phyloP scores from a whole-genome alignment of 2,888 invertebrate species.

The Chesias legatella region DNA sequence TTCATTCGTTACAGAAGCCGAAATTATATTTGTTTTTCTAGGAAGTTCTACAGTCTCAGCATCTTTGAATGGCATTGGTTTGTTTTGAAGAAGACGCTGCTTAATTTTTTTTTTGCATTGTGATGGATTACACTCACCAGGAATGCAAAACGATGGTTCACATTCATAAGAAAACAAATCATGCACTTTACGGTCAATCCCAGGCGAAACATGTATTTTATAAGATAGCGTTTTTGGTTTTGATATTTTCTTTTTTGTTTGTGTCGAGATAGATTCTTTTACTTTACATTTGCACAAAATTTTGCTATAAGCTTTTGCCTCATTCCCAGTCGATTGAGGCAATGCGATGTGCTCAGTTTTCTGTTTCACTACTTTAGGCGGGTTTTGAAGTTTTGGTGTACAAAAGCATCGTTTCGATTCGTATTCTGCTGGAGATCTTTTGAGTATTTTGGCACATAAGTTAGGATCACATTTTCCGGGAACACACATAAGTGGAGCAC shows the following conservation, averaged over 20 bases:
- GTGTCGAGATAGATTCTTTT: constrained; percentile 3
- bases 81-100: constrained; percentile 1
- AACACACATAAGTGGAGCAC: constrained; percentile 15
- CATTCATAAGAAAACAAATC: constrained; percentile 22
- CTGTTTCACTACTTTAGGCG: background rate
- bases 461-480: constrained; percentile 5
- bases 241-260: constrained; percentile 5
- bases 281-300: constrained; percentile 8
- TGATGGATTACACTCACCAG: constrained; percentile 33
- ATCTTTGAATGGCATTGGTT: constrained; percentile 2
- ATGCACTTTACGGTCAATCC: constrained; percentile 1
- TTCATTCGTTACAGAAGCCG: no score
- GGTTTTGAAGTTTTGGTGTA: constrained; percentile 9
- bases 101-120: constrained; percentile 29
- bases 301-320: background rate
- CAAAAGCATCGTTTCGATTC: constrained; percentile 19
- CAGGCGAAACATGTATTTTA: background rate
- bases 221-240: background rate
- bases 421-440: constrained; percentile 7
- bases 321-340: no score
- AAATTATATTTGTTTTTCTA: constrained; percentile 4
- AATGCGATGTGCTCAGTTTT: constrained; percentile 3
- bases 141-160: constrained; percentile 35
- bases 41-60: background rate
- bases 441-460: constrained; percentile 10